Conservation (phyloP, 2,888 invertebrate species). For the Pterostichus madidus region DNA sequence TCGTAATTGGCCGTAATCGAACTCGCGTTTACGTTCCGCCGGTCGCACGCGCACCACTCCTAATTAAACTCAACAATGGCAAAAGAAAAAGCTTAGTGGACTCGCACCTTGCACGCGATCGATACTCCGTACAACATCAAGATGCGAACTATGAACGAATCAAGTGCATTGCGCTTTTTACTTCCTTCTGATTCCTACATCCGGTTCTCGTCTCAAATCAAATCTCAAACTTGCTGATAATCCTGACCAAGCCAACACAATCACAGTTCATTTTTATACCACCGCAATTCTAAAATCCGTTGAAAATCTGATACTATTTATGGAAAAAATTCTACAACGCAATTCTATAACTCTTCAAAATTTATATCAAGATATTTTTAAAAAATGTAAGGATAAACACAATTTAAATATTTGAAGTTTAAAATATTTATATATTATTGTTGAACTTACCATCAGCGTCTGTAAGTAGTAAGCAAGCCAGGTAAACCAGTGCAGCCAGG, state of each 20-base stretch:
- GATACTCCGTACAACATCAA: constrained; percentile 16
- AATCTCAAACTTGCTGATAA: background rate
- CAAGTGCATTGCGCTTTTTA: constrained; percentile 38
- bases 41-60: constrained; percentile 19
- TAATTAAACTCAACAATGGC: constrained; percentile 57
- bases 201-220: background rate
- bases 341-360: too few relatives aligned
- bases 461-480: constrained; percentile 16
- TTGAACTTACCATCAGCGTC: constrained; percentile 12
- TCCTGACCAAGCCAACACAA: background rate
- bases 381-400: background rate
- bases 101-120: constrained; percentile 43
- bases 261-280: background rate
- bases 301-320: too few relatives aligned
- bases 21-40: constrained; percentile 55
- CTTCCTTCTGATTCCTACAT: background rate
- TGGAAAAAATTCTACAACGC: too few relatives aligned
- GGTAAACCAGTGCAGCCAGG: constrained; percentile 9
- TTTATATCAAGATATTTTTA: too few relatives aligned
- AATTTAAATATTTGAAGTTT: too few relatives aligned
- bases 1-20: constrained; percentile 67
- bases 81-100: constrained; percentile 44
- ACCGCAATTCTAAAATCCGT: background rate
- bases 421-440: too few relatives aligned
- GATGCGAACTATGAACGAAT: constrained; percentile 2